Conservation (phyloP, 1,140 invertebrate species). For the Lordiphosa clarofinis region DNA sequence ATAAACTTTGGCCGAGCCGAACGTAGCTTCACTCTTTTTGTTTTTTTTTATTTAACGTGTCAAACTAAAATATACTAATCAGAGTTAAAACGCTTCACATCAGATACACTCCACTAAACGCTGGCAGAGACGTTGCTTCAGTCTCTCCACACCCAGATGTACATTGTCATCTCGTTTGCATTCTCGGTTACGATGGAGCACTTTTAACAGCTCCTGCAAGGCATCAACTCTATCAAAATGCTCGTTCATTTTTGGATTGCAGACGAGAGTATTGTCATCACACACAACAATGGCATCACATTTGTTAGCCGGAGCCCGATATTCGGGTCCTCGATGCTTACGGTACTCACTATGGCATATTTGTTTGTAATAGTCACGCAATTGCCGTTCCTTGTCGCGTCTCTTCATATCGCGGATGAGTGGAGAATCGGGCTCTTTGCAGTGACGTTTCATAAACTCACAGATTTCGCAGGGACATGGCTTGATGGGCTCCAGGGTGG, state of each 20-base stretch:
- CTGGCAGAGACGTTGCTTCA: slow-evolving; percentile 5
- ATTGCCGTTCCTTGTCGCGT: slow-evolving; percentile 14
- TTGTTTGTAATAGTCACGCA: slow-evolving; percentile 25
- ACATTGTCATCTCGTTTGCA: background rate
- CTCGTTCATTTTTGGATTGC: slow-evolving; percentile 11
- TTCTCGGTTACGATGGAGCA: slow-evolving; percentile 2
- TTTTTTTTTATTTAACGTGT: too few relatives aligned
- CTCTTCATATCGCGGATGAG: slow-evolving; percentile 41
- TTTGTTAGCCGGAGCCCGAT: slow-evolving; percentile 15
- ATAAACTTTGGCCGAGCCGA: too few relatives aligned
- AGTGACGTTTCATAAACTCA: slow-evolving; percentile 14
- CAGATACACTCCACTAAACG: slow-evolving; percentile 3
- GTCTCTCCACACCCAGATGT: background rate
- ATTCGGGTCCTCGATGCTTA: background rate
- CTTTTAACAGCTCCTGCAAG: slow-evolving; percentile 26
- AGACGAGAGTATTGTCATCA: slow-evolving; percentile 16
- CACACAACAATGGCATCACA: slow-evolving; percentile 23
- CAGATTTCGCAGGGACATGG: slow-evolving; percentile 49
- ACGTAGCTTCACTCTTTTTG: too few relatives aligned
- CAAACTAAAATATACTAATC: too few relatives aligned
- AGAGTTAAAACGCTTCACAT: too few relatives aligned
- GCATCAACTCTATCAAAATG: slow-evolving; percentile 37
- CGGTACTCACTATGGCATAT: slow-evolving; percentile 32
- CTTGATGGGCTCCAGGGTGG: background rate
- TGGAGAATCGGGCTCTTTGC: slow-evolving; percentile 21